A percentile compares a stretch with the other conserved stretches of the same genome.
Evolutionary conservation across 1,140 invertebrate species (phyloP).

Genomic region (Diabrotica undecimpunctata): DNA sequence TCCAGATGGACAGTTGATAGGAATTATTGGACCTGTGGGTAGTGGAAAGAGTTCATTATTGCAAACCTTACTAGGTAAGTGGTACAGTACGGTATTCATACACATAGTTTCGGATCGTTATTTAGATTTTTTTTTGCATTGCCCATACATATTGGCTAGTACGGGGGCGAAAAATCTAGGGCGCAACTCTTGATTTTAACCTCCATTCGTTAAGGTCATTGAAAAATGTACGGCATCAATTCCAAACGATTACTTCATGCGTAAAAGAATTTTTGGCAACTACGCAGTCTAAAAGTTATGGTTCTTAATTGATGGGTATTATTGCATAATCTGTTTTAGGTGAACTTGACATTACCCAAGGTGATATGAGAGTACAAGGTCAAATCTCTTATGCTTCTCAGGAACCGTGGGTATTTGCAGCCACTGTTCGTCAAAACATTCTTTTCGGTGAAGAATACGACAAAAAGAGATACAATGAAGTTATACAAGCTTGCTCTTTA

Average conservation of each 20-base stretch:
- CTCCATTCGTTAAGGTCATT: too few relatives aligned
- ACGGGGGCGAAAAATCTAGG: too few relatives aligned
- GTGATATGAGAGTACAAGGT: slow-evolving; percentile 55
- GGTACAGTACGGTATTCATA: too few relatives aligned
- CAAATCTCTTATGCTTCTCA: slow-evolving; percentile 70
- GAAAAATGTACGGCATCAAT: too few relatives aligned
- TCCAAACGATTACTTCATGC: too few relatives aligned
- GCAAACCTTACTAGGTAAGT: slow-evolving; percentile 44
- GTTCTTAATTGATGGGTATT: too few relatives aligned
- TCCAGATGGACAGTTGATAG: slow-evolving; percentile 55
- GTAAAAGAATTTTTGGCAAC: too few relatives aligned
- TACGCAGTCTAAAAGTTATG: too few relatives aligned
- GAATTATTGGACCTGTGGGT: slow-evolving; percentile 63
- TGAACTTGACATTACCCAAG: slow-evolving; percentile 57
- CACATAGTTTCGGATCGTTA: too few relatives aligned
- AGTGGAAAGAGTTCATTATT: slow-evolving; percentile 56
- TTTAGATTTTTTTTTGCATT: too few relatives aligned
- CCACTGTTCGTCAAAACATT: slow-evolving; percentile 69
- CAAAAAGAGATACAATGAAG: slow-evolving; percentile 58
- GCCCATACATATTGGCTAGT: too few relatives aligned
- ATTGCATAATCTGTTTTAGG: slow-evolving; percentile 48
- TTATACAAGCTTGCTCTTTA: slow-evolving; percentile 61
- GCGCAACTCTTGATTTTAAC: too few relatives aligned
- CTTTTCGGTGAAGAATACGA: slow-evolving; percentile 67
- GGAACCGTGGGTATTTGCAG: slow-evolving; percentile 71